These are phyloP conservation scores for Xiphydria camelus DNA, from an alignment of 2,888 invertebrate species.

Conservation along the genomic window DNA sequence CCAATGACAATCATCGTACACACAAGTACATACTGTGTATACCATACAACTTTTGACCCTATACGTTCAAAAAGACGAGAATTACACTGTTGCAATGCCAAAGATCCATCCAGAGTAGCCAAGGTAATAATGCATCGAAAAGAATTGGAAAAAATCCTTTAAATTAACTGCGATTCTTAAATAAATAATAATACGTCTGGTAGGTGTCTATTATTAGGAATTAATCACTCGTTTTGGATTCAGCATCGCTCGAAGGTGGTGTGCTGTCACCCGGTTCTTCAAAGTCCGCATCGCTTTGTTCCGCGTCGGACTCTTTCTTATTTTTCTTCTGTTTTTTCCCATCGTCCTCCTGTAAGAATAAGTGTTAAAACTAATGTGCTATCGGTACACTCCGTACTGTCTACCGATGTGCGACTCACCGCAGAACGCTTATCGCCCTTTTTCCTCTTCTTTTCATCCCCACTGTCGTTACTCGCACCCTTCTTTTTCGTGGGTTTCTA, in stretches of 20 bases:
- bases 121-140: too few relatives aligned
- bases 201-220: too few relatives aligned
- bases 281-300: slow-evolving; percentile 67
- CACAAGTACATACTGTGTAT: too few relatives aligned
- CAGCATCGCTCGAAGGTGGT: slow-evolving; percentile 54
- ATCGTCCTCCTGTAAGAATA: slow-evolving; percentile 40
- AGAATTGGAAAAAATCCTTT: too few relatives aligned
- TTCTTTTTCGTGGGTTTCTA: slow-evolving; percentile 30
- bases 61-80: too few relatives aligned
- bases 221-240: slow-evolving; percentile 48
- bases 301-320: slow-evolving; percentile 65
- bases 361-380: too few relatives aligned
- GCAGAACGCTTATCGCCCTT: slow-evolving; percentile 23
- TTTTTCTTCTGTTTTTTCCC: slow-evolving; percentile 55
- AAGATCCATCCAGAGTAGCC: too few relatives aligned
- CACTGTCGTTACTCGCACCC: slow-evolving; percentile 24
- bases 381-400: not conserved
- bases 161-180: too few relatives aligned
- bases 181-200: too few relatives aligned
- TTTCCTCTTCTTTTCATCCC: slow-evolving; percentile 26
- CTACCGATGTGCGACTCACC: not conserved
- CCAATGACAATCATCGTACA: too few relatives aligned
- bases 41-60: too few relatives aligned
- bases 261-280: slow-evolving; percentile 61
- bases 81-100: too few relatives aligned